These are phyloP conservation scores for Liparis tanakae DNA, from an alignment of 2,797 vertebrate species.

Conservation along the genomic window DNA sequence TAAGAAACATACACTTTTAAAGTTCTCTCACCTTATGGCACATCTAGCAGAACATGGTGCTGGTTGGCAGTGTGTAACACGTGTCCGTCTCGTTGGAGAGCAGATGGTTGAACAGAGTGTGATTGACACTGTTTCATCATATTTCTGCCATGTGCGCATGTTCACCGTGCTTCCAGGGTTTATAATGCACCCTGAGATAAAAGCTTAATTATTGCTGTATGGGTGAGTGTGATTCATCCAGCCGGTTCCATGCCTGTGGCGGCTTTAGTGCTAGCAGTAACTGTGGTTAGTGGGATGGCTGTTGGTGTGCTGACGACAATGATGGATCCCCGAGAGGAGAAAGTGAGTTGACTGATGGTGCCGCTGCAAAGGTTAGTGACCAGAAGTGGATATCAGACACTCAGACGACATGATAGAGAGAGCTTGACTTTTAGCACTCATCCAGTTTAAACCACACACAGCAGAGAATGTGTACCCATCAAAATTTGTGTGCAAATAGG, in stretches of 20 bases:
- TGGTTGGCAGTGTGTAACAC: slow-evolving; percentile 29
- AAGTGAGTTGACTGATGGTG: slow-evolving; percentile 43
- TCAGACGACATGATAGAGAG: slow-evolving; percentile 30
- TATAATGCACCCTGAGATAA: slow-evolving; percentile 71
- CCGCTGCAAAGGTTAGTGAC: slow-evolving; percentile 61
- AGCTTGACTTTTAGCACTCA: slow-evolving; percentile 40
- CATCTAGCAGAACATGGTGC: slow-evolving; percentile 16
- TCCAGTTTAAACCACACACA: slow-evolving; percentile 33
- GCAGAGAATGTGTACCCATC: slow-evolving; percentile 26
- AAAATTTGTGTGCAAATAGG: slow-evolving; percentile 31
- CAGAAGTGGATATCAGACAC: slow-evolving; percentile 49
- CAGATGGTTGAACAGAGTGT: slow-evolving; percentile 71
- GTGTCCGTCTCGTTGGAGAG: slow-evolving; percentile 52
- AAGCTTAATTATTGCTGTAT: slow-evolving; percentile 71
- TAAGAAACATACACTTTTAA: neutral
- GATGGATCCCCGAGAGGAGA: slow-evolving; percentile 65
- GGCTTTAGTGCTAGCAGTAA: slow-evolving; percentile 50
- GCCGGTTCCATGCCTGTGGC: slow-evolving; percentile 53
- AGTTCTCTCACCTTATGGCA: neutral
- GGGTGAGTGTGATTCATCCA: slow-evolving; percentile 70
- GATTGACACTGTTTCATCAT: slow-evolving; percentile 69
- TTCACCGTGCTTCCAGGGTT: slow-evolving; percentile 60
- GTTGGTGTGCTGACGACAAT: slow-evolving; percentile 45
- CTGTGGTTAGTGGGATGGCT: slow-evolving; percentile 55
- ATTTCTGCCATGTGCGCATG: slow-evolving; percentile 55